These are phyloP conservation scores for Siphlonurus alternatus DNA, from an alignment of 2,888 invertebrate species.

Conservation along the genomic window DNA sequence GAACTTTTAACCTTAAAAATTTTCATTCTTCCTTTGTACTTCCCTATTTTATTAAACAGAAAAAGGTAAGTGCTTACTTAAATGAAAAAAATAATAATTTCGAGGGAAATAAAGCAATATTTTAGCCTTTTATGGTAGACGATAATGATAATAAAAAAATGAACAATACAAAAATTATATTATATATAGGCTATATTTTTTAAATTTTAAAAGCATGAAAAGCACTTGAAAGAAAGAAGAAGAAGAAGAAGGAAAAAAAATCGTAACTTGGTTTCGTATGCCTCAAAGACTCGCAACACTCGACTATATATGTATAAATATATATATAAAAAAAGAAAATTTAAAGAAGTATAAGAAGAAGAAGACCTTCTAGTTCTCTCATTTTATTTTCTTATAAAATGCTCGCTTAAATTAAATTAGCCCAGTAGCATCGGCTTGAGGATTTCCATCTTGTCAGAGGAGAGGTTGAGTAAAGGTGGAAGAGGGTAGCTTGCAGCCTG, in stretches of 20 bases:
- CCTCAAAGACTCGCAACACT: neutral
- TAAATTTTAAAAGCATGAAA: no score
- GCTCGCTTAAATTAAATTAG: neutral
- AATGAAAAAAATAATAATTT: no score
- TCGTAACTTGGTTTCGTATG: neutral
- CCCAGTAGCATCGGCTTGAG: neutral
- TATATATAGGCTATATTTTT: no score
- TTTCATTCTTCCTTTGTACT: neutral
- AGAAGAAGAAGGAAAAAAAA: no score
- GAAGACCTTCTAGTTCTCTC: conserved; percentile 2
- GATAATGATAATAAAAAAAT: no score
- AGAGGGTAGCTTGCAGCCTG: neutral
- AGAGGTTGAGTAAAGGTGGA: neutral
- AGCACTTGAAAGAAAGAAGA: no score
- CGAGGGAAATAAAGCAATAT: no score
- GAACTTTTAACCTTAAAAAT: neutral
- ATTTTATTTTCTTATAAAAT: neutral
- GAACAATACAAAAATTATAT: no score
- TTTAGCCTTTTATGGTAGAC: no score
- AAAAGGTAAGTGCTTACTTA: neutral
- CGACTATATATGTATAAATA: neutral
- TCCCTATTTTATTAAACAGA: neutral
- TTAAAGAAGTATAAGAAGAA: neutral
- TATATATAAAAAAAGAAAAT: neutral
- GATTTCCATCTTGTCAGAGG: neutral